These are phyloP conservation scores for Ariolimax columbianus DNA, from an alignment of 2,888 invertebrate genomes.

Conservation along the genomic window DNA sequence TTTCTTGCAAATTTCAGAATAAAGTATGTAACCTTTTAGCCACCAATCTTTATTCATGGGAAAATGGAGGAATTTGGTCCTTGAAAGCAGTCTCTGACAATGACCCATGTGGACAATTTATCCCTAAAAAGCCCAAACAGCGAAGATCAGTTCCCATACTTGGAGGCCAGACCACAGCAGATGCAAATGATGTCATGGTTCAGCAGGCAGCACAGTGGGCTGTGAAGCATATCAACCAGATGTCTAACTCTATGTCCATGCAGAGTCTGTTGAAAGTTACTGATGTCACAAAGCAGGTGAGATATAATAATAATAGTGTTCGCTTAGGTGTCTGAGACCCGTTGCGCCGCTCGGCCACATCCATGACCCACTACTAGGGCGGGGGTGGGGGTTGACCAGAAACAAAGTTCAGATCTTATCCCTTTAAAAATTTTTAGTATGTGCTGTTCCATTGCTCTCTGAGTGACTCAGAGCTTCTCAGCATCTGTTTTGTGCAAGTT, in stretches of 20 bases:
- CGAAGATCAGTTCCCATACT: neutral
- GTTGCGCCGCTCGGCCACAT: no score
- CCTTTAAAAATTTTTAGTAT: no score
- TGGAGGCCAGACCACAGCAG: constrained; percentile 53
- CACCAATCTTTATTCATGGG: constrained; percentile 10
- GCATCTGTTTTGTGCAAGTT: no score
- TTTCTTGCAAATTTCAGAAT: neutral
- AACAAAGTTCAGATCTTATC: no score
- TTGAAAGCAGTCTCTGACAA: neutral
- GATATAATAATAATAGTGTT: no score
- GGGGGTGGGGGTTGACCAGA: no score
- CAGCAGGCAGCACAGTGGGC: constrained; percentile 58
- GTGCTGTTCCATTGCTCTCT: no score
- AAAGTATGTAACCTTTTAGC: neutral
- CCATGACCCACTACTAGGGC: no score
- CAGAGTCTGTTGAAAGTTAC: constrained; percentile 51
- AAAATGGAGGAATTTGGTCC: constrained; percentile 22
- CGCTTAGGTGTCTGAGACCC: no score
- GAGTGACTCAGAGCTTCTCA: no score
- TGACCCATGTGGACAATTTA: constrained; percentile 25
- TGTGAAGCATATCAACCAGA: constrained; percentile 59
- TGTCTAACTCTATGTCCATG: constrained; percentile 61
- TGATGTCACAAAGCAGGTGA: constrained; percentile 62
- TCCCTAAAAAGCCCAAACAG: neutral
- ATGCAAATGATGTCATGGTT: constrained; percentile 48